Evolutionary conservation across 2,113 vertebrate genomes (phyloP).

Genomic region (Sinocyclocheilus anshuiensis): DNA sequence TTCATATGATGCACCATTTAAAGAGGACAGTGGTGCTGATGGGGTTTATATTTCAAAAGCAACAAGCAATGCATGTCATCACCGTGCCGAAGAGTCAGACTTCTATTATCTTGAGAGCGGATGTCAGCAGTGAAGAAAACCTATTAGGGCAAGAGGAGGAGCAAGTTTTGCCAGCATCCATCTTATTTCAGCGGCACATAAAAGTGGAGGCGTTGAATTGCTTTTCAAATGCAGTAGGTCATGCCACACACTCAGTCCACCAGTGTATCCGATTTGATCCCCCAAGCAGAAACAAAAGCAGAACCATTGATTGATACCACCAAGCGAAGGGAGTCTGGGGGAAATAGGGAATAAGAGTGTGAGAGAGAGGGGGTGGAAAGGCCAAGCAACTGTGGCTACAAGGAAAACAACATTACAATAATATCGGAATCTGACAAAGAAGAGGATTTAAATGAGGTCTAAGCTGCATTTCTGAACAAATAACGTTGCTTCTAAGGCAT

Average conservation of each 20-base stretch:
- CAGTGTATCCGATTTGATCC: slow-evolving; percentile 72
- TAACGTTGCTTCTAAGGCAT: background rate
- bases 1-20: slow-evolving; percentile 25
- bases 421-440: slow-evolving; percentile 54
- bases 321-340: slow-evolving; percentile 64
- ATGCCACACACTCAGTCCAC: slow-evolving; percentile 66
- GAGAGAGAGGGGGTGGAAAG: slow-evolving; percentile 51
- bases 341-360: slow-evolving; percentile 52
- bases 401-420: slow-evolving; percentile 61
- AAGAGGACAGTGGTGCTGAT: slow-evolving; percentile 54
- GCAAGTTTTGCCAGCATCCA: slow-evolving; percentile 68
- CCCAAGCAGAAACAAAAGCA: slow-evolving; percentile 70
- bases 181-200: slow-evolving; percentile 70
- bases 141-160: slow-evolving; percentile 63
- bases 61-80: slow-evolving; percentile 63
- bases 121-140: slow-evolving; percentile 69
- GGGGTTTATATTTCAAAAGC: slow-evolving; percentile 36
- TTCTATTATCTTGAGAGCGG: slow-evolving; percentile 66
- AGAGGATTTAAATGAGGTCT: slow-evolving; percentile 11
- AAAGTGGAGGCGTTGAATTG: slow-evolving; percentile 71
- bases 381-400: slow-evolving; percentile 50
- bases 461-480: background rate
- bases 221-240: slow-evolving; percentile 71
- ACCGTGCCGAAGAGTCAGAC: slow-evolving; percentile 65
- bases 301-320: slow-evolving; percentile 78